Percentiles rank a stretch among this genome's conserved stretches.
These are phyloP conservation scores for Cladopsammia gracilis DNA, from an alignment of 64 coral and sea anemone species.

Conservation along the genomic window DNA sequence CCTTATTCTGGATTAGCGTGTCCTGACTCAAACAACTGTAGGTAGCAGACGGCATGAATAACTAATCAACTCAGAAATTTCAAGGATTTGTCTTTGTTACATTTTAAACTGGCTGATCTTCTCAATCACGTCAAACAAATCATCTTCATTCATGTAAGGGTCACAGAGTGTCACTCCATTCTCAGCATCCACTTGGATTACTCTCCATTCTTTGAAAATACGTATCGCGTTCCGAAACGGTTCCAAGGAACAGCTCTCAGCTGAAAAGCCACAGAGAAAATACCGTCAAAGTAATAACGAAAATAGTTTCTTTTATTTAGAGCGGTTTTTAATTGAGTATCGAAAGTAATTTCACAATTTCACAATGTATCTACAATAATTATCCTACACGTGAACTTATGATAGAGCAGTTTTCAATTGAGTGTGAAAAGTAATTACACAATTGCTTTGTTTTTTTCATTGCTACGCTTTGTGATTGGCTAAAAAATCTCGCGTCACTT, in stretches of 20 bases:
- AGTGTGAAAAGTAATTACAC: not conserved
- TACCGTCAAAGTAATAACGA: not conserved
- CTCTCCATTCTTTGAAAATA: slow-evolving; percentile 76
- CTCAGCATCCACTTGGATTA: slow-evolving; percentile 46
- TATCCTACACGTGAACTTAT: no score
- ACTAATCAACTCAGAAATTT: not conserved
- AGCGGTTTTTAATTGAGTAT: not conserved
- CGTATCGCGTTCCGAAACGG: slow-evolving; percentile 84
- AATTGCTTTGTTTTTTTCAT: no score
- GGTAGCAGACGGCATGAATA: no score
- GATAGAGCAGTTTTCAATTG: not conserved
- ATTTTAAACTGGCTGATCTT: slow-evolving; percentile 80
- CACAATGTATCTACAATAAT: no score
- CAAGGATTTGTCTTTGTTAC: not conserved
- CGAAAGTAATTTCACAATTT: no score
- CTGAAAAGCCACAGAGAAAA: slow-evolving; percentile 18
- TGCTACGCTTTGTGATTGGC: no score
- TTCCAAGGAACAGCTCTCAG: slow-evolving; percentile 91
- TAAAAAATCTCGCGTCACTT: no score
- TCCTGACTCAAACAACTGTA: no score
- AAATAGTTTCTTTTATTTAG: not conserved
- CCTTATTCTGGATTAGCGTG: no score
- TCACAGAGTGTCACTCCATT: slow-evolving; percentile 43
- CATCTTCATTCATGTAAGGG: slow-evolving; percentile 60
- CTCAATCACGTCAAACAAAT: slow-evolving; percentile 75